These are phyloP conservation scores for Microtus oregoni DNA, from an alignment of 2,113 vertebrate genomes.

Conservation along the genomic window DNA sequence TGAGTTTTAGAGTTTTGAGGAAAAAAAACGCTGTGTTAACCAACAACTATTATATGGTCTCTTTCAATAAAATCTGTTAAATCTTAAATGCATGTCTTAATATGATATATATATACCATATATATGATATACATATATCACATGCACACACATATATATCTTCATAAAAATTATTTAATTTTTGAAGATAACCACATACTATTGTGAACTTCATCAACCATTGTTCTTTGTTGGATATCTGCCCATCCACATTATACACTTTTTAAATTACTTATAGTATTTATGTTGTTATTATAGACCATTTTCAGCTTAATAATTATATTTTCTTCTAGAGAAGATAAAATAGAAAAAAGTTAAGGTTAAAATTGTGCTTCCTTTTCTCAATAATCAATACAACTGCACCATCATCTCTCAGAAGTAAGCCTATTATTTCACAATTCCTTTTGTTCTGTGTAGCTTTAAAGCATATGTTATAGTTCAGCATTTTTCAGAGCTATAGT, in stretches of 20 bases:
- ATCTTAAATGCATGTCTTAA: neutral
- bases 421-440: neutral
- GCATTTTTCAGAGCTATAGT: neutral
- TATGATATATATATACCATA: neutral
- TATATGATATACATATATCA: too few relatives aligned
- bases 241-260: neutral
- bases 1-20: neutral
- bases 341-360: constrained; percentile 4
- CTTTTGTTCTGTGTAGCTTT: constrained; percentile 5
- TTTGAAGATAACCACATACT: neutral
- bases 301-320: constrained; percentile 2
- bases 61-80: neutral
- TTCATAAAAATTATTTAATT: neutral
- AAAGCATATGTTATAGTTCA: neutral
- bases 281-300: neutral
- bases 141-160: too few relatives aligned
- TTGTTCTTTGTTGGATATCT: neutral
- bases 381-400: neutral
- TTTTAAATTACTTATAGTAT: neutral
- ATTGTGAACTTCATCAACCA: neutral
- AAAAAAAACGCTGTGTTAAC: neutral
- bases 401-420: neutral
- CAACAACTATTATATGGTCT: neutral
- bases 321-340: constrained; percentile 2
- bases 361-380: constrained; percentile 12